phyloP scores from a whole-genome alignment of 2,113 vertebrate species.

The Brachirus orientalis region DNA sequence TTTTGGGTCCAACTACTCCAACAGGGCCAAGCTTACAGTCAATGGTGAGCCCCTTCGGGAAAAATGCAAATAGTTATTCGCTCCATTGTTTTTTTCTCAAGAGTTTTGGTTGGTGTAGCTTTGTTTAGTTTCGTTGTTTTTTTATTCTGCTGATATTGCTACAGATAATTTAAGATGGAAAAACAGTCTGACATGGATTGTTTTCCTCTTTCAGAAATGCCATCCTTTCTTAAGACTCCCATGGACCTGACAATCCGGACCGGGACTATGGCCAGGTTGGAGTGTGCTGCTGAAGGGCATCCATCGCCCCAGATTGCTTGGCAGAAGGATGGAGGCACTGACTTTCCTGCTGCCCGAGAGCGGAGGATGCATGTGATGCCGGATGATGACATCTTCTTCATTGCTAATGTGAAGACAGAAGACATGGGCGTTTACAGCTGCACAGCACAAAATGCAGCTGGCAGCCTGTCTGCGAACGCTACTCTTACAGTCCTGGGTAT shows the following conservation, averaged over 20 bases:
- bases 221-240: slow-evolving; percentile 97
- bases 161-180: not conserved
- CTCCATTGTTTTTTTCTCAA: not conserved
- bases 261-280: slow-evolving; percentile 90
- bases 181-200: not conserved
- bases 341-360: slow-evolving; percentile 95
- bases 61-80: not conserved
- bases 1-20: slow-evolving; percentile 95
- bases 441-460: slow-evolving; percentile 95
- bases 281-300: slow-evolving; percentile 93
- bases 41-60: slow-evolving; percentile 84
- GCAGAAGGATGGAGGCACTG: slow-evolving; percentile 97
- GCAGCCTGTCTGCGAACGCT: slow-evolving; percentile 92
- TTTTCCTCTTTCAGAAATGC: slow-evolving; percentile 84
- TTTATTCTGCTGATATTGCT: not conserved
- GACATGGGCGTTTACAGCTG: slow-evolving; percentile 97
- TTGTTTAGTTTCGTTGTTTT: not conserved
- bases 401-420: slow-evolving; percentile 93
- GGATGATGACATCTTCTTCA: slow-evolving; percentile 97
- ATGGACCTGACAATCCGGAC: slow-evolving; percentile 95
- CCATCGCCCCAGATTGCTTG: slow-evolving; percentile 96
- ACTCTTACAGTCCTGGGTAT: slow-evolving; percentile 94
- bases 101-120: too few relatives aligned
- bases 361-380: slow-evolving; percentile 99
- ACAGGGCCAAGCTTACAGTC: slow-evolving; percentile 95